Base-by-base conservation (phyloP, 2,113 vertebrate species). In the Catharus fuscescens region DNA sequence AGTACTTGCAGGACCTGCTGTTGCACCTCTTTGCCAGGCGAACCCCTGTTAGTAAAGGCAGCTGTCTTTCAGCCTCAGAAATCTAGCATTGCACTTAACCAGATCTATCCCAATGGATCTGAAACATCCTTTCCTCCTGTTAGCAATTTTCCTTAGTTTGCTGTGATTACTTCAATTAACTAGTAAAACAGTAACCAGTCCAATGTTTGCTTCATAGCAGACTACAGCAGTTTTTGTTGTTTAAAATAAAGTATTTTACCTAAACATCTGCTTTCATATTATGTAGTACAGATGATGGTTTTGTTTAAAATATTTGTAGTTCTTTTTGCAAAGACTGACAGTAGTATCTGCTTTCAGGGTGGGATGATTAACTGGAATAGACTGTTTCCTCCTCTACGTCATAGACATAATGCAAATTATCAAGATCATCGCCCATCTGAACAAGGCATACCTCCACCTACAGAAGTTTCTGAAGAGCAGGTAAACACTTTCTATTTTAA, bases 291-390 rank as follows among this genome's bases (percentile, higher is more conserved):
- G 15, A 17, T 85, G 52, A 69, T 66, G 31, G 86, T 82, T 71
- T 44, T 77, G 19, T 86, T 69, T 18, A 52, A 76, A 84, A 25
- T 13, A 14, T 15, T 31, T 53, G 36, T 78, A 36, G 29, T 59
- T 79, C 32, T 71, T 86, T 80, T 70, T 93, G 54, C 69, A 44
- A 91, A 90, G 44, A 80, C 88, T 93, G 32, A 91, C 77, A 47
- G 23, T 31, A 24, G 20, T 93, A 31, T 98, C 65, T 97, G 57
- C 32, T 96, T 98, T 60, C 92, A 98, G 99, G 98, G 97, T 87
- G 98, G 99, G 78, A 98, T 99, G 93, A 98, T 99, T 93, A 99
- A 99, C 94, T 99, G 99, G 99, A 98, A 98, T 80, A 98, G 99
- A 92, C 97, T 99, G 73, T 99, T 99, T 92, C 98, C 98, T 60